Base-by-base conservation (phyloP, 92 coral and sea anemone species). In the Umimayanthus kanabou region DNA sequence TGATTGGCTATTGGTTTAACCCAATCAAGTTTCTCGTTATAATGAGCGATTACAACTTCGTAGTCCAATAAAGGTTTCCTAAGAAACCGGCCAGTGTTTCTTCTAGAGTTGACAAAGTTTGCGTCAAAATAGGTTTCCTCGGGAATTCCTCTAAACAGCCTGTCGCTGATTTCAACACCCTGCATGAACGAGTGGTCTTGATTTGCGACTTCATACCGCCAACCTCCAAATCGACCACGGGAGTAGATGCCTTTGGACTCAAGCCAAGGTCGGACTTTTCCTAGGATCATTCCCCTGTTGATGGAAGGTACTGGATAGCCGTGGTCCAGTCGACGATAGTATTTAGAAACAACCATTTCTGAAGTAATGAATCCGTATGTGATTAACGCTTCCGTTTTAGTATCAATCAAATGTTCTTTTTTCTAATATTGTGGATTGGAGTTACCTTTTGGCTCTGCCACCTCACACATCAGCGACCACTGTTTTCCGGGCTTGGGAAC, bases 381-480 rank as follows among this genome's bases (percentile, higher is more conserved):
- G 55, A 85, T 80, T 57, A 93, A 85, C 14, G 93, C 92, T 28
- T 74, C 64, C 23, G 85, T 72, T 40, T 93, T 93, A n/a, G 61
- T 22, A 11, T 76, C 71, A 26, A 93, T 77, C 28, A 93, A 16
- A 71, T 76, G 29, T 20, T 81, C 90, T 66, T 91, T 88, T 25
- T 75, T 91, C 95, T 93, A 93, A 25, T 74, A 28, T 65, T 88
- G 53, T 55, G 73, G 42, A 37, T 77, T 65, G 16, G 85, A 43
- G 43, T 50, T 28, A 55, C 6, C 14, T 76, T 76, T 75, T 7
- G 92, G 95, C 39, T 93, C 90, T 4, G 95, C 93, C 14, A 85
- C 86, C 70, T 93, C 95, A 74, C 95, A 93, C 91, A 93, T 81
- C n/a, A 93, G 92, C n/a, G 95, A 93, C 95, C 95, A 93, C 33